Base-by-base conservation (phyloP, 1,140 invertebrate species). In the Drosophila santomea region DNA sequence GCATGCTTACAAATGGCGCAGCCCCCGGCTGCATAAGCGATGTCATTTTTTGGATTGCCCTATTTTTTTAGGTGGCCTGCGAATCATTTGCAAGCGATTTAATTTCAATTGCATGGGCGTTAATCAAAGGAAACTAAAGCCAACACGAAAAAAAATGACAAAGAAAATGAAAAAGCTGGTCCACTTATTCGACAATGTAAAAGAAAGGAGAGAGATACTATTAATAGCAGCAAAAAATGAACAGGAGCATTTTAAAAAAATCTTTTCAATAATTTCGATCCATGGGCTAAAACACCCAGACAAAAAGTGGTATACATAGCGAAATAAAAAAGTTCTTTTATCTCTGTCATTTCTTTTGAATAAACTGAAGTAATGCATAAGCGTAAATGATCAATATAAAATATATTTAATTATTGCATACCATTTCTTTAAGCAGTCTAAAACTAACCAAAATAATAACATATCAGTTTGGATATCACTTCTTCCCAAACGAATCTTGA, bases 41-140 rank as follows among this genome's bases (percentile, higher is more conserved):
- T 39, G 45, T 32, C 20, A 57, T 64, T 56, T 67, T 75, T 54
- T 43, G 39, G 50, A 50, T 61, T 39, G 47, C 43, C 43, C 1
- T 14, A 48, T 69, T 72, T 69, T 36, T 55, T 51, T 39, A 54
- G 28, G 23, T 67, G 59, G 32, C 47, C 36, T 50, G 45, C 80
- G 84, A 88, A 88, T 88, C 84, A 88, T 89, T 88, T 89, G 76
- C 83, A 57, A 80, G 60, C 84, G 63, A 88, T 88, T 88, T 80
- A 89, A 88, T 88, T 88, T 88, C 72, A 88, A 89, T 89, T 83
- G 83, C 83, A 89, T 69, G 84, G 57, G 63, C 80, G 83, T 88
- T 89, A 89, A 88, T 88, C 83, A 88, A 89, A 73, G 68, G 39
- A 38, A 63, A 77, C 78, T 73, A 72, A 75, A 69, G 72, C 51